phyloP scores from a whole-genome alignment of 2,113 vertebrate genomes.

The Patagioenas fasciata region DNA sequence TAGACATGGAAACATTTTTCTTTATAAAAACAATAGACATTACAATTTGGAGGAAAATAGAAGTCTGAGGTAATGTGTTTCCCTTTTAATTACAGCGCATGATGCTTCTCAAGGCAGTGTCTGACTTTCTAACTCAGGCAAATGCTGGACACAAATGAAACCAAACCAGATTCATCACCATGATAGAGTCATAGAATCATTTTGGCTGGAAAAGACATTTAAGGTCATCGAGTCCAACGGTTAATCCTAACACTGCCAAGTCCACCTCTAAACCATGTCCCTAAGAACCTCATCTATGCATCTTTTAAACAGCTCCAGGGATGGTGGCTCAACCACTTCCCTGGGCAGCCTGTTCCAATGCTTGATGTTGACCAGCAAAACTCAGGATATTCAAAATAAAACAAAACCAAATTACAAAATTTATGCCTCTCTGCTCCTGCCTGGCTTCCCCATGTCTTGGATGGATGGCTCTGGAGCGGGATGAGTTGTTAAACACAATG shows the following conservation, averaged over 20 bases:
- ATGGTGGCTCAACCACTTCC: too few species aligned
- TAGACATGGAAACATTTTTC: not conserved
- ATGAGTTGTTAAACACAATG: not conserved
- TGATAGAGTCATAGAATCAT: not conserved
- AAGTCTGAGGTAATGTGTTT: not conserved
- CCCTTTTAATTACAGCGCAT: not conserved
- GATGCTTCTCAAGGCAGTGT: not conserved
- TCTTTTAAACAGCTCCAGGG: too few species aligned
- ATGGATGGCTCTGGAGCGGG: not conserved
- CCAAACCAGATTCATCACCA: not conserved
- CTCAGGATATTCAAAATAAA: not conserved
- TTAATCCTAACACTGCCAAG: too few species aligned
- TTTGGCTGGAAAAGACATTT: too few species aligned
- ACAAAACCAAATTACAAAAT: not conserved
- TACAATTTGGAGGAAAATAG: not conserved
- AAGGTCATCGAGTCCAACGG: too few species aligned
- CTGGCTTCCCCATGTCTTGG: not conserved
- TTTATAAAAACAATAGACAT: constrained; percentile 4
- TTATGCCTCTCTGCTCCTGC: not conserved
- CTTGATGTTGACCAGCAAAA: not conserved
- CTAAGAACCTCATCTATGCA: too few species aligned
- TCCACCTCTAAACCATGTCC: too few species aligned
- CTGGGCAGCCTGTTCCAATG: too few species aligned
- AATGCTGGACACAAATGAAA: not conserved
- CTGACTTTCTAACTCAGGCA: not conserved